phyloP scores from a whole-genome alignment of 2,113 vertebrate genomes.

The Scolopax mira region DNA sequence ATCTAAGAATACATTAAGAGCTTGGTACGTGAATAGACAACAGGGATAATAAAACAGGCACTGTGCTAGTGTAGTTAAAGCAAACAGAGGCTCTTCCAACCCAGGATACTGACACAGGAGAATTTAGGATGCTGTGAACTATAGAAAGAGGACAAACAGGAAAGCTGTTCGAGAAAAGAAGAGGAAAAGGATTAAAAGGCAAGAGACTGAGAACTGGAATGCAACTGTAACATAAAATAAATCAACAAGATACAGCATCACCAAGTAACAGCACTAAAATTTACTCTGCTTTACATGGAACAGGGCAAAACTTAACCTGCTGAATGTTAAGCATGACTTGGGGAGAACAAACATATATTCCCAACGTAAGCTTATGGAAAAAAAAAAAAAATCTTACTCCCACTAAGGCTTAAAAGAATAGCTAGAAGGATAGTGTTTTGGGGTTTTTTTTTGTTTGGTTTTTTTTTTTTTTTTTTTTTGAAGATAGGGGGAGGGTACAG shows the following conservation, averaged over 20 bases:
- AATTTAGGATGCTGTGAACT: neutral
- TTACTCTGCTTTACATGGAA: neutral
- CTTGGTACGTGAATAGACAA: neutral
- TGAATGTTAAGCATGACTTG: neutral
- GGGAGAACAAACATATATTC: neutral
- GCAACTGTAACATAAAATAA: neutral
- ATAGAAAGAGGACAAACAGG: neutral
- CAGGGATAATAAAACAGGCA: neutral
- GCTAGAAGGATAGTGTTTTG: neutral
- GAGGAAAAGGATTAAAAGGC: neutral
- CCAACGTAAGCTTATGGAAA: neutral
- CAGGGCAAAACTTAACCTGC: neutral
- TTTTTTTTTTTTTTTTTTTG: neutral
- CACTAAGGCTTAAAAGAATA: neutral
- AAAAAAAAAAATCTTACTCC: neutral
- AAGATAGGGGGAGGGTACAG: neutral
- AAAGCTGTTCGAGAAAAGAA: neutral
- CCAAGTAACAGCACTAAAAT: neutral
- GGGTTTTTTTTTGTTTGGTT: neutral
- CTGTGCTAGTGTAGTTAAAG: neutral
- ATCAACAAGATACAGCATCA: neutral
- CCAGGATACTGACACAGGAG: neutral
- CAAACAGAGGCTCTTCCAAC: neutral
- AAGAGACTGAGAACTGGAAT: neutral
- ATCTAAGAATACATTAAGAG: neutral